Evolutionary conservation across 2,888 invertebrate genomes (phyloP), one percentile per base, ranked within the genome.

Genomic region (Neria commutata): DNA sequence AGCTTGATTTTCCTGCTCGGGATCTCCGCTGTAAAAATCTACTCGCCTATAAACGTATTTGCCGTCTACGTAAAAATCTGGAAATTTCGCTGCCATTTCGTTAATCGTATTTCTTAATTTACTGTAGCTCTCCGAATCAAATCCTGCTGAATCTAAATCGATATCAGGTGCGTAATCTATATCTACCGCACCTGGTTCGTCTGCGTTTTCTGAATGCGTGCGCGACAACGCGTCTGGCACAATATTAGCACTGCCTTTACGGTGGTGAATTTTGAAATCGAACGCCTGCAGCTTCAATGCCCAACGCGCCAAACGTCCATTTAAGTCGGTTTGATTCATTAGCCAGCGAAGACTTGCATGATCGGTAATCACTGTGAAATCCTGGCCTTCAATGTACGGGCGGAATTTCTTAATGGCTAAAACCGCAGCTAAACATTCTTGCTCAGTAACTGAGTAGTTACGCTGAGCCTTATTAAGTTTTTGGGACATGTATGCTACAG

Each of bases 231-330:
- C 42, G 33, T 65, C 62, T 1, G 63, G 61, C 0, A 62, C 60
- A 1, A 67, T 42, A 61, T 71, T 67, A 0, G 49, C 23, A 1
- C 54, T 56, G 1, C 72, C 74, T 29, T 63, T 69, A 4, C 73
- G 56, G 52, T 76, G 72, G 2, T 61, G 56, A 3, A 63, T 62
- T 23, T 52, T 49, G 60, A 56, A 33, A 62, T 54, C 55, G 56
- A 50, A 74, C 63, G 21, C 57, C 34, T 63, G 68, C 60, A 63
- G 57, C 66, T 71, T 60, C 14, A 67, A 45, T 0, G 59, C 51
- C 64, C 65, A 76, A 17, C 72, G 52, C 0, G 72, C 70, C 25
- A 76, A 46, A 5, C 69, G 58, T 3, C 68, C 74, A 26, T 60
- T 60, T 2, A 71, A 66, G 33, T 70, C 68, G 33, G 68, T 68